Evolutionary conservation across 2,113 vertebrate genomes (phyloP).

Genomic region (Erinaceus europaeus): DNA sequence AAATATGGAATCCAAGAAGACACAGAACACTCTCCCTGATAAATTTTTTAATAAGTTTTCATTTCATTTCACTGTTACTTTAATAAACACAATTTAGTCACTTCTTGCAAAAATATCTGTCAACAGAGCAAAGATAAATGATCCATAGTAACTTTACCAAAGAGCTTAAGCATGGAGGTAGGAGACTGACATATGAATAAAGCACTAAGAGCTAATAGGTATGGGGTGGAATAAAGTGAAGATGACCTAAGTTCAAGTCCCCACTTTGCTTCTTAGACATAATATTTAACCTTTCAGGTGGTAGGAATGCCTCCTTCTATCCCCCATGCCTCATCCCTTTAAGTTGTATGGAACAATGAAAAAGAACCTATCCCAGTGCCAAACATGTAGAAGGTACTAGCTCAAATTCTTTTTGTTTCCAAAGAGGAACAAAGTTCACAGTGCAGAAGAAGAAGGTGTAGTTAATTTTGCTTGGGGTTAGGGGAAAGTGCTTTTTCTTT

Average conservation of each 20-base stretch:
- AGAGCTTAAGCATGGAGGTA: background rate
- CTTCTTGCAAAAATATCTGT: background rate
- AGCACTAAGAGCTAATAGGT: too few relatives aligned
- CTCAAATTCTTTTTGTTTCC: background rate
- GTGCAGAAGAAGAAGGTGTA: background rate
- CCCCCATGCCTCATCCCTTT: background rate
- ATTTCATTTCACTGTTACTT: background rate
- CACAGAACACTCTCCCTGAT: background rate
- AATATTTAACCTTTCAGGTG: background rate
- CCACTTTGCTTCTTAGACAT: background rate
- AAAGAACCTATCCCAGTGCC: background rate
- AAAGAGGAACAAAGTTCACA: background rate
- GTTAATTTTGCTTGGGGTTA: background rate
- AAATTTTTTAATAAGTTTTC: background rate
- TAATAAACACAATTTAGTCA: background rate
- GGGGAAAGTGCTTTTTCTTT: background rate
- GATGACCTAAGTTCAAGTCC: background rate
- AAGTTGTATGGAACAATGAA: background rate
- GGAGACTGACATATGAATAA: background rate
- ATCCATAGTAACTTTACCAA: background rate
- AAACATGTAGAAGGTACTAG: background rate
- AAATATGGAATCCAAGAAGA: background rate
- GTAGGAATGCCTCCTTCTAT: background rate
- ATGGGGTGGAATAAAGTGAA: background rate
- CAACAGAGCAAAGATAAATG: background rate